A percentile compares a stretch with the other conserved stretches of the same genome.
These are phyloP conservation scores for Bovichtus variegatus DNA, from an alignment of 2,797 vertebrate genomes.

Conservation along the genomic window DNA sequence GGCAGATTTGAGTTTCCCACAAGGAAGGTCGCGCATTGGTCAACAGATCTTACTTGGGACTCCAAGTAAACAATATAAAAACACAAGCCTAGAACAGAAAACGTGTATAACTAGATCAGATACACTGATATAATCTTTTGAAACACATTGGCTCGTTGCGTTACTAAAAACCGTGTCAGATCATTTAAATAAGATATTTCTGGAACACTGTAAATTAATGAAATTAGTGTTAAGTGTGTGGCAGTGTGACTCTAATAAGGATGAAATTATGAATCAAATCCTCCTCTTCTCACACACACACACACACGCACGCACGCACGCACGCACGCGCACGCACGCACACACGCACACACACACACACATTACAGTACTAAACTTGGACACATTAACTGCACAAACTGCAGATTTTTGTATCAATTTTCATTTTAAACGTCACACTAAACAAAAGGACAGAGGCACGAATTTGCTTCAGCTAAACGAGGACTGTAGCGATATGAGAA, in stretches of 20 bases:
- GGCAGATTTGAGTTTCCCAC: not conserved
- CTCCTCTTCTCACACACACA: not conserved
- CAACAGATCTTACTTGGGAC: not conserved
- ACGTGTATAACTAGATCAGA: not conserved
- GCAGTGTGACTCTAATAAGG: slow-evolving; percentile 36
- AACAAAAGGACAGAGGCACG: not conserved
- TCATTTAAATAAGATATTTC: slow-evolving; percentile 42
- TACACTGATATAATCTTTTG: slow-evolving; percentile 13
- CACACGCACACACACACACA: not conserved
- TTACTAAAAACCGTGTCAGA: not conserved
- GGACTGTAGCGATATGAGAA: not conserved
- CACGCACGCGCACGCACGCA: slow-evolving; percentile 21
- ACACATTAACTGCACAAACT: not conserved
- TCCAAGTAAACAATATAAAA: not conserved
- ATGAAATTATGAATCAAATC: slow-evolving; percentile 43
- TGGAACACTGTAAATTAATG: slow-evolving; percentile 43
- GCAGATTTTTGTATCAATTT: not conserved
- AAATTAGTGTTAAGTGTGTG: slow-evolving; percentile 35
- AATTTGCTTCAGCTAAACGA: not conserved
- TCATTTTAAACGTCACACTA: not conserved
- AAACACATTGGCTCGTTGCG: slow-evolving; percentile 1
- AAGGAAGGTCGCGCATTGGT: not conserved
- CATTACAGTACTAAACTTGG: not conserved
- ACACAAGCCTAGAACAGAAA: not conserved
- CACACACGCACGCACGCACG: slow-evolving; percentile 24